These are phyloP conservation scores for Drosophila atripex DNA, from an alignment of 2,888 invertebrate genomes.

Conservation along the genomic window DNA sequence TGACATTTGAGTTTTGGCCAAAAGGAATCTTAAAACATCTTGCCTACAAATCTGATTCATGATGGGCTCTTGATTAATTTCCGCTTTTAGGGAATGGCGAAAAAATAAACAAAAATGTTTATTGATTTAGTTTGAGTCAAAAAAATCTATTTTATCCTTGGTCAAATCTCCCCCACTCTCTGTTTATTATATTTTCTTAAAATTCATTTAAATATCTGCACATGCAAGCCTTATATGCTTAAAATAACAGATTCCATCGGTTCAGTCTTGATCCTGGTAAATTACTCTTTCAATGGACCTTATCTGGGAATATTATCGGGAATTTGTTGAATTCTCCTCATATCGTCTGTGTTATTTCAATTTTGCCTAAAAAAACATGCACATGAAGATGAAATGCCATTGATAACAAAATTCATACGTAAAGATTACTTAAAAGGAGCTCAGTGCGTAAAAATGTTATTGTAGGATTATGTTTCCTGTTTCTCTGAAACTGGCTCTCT, in stretches of 20 bases:
- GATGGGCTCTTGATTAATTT: no score
- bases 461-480: conserved; percentile 64
- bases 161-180: neutral
- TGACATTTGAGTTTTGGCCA: no score
- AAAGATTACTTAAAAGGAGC: conserved; percentile 68
- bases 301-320: conserved; percentile 41
- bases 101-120: no score
- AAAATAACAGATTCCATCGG: conserved; percentile 18
- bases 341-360: conserved; percentile 51
- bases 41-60: no score
- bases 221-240: conserved; percentile 16
- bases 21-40: no score
- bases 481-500: conserved; percentile 48
- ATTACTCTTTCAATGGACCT: conserved; percentile 35
- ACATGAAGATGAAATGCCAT: conserved; percentile 47
- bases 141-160: neutral
- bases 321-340: conserved; percentile 34
- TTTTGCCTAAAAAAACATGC: conserved; percentile 50
- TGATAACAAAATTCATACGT: conserved; percentile 69
- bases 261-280: conserved; percentile 18
- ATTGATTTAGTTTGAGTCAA: neutral
- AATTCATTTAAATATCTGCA: conserved; percentile 15
- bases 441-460: conserved; percentile 63
- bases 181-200: conserved; percentile 7
- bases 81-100: no score